phyloP scores from a whole-genome alignment of 2,888 invertebrate genomes.

The Chromoteleia sp. region DNA sequence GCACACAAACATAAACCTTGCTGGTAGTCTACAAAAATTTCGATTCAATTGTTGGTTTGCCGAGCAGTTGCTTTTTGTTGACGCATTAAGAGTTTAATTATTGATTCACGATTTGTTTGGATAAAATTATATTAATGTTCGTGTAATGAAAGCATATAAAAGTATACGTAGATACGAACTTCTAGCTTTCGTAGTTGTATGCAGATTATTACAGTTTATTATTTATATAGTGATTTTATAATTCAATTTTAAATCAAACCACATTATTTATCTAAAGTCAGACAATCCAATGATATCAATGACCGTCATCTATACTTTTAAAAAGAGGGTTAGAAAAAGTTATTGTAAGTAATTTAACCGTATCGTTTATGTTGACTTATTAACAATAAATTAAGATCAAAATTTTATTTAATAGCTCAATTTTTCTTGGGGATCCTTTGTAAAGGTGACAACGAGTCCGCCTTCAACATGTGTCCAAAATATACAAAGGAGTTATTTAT shows the following conservation, averaged over 20 bases:
- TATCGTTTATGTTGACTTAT: background rate
- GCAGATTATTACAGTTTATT: no score
- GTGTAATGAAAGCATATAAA: background rate
- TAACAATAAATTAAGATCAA: background rate
- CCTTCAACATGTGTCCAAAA: constrained; percentile 28
- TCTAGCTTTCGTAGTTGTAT: no score
- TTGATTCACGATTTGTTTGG: background rate
- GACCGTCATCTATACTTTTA: no score
- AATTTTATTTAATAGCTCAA: constrained; percentile 28
- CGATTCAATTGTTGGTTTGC: constrained; percentile 20
- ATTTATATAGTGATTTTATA: no score
- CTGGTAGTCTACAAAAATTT: constrained; percentile 32
- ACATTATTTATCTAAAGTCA: no score
- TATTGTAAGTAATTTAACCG: no score
- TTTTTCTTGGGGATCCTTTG: constrained; percentile 26
- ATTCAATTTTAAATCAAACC: no score
- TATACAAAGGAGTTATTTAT: constrained; percentile 13
- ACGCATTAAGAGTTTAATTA: constrained; percentile 4
- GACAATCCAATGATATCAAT: no score
- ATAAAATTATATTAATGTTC: constrained; percentile 7
- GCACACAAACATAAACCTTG: constrained; percentile 17
- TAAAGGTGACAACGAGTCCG: constrained; percentile 33
- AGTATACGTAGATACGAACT: background rate
- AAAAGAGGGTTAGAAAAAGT: no score
- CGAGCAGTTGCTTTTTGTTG: background rate